phyloP scores from a whole-genome alignment of 2,113 vertebrate species.

The Spheniscus mendiculus region DNA sequence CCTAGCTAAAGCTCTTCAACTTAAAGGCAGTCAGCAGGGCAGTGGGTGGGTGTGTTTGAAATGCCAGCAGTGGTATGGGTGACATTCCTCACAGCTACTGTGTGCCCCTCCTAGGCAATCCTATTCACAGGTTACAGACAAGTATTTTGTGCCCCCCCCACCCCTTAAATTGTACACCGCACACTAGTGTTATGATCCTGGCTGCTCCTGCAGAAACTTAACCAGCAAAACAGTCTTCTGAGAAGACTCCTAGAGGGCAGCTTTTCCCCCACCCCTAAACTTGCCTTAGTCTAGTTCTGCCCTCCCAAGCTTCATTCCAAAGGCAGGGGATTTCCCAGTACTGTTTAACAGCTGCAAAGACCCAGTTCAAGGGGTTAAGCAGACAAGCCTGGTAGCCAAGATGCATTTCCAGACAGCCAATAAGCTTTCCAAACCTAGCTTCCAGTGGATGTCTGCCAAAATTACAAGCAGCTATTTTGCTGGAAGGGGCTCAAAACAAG shows the following conservation, averaged over 20 bases:
- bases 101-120: background rate
- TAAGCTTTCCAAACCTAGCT: background rate
- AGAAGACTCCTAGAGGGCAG: background rate
- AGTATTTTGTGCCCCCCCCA: background rate
- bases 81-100: background rate
- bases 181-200: fast-evolving
- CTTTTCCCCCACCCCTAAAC: no score
- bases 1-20: background rate
- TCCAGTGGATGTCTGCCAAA: background rate
- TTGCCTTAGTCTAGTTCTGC: background rate
- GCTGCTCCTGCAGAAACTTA: background rate
- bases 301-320: background rate
- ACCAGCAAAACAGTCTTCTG: background rate
- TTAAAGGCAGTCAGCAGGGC: background rate
- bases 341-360: background rate
- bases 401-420: background rate
- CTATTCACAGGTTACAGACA: background rate
- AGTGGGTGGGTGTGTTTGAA: background rate
- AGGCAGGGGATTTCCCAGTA: background rate
- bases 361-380: background rate
- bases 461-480: background rate
- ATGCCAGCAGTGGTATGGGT: background rate
- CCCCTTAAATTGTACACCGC: fast-evolving
- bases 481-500: conserved; percentile 16
- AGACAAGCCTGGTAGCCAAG: background rate